Conservation (phyloP, 2,888 invertebrate genomes). For the Pogonocherus hispidulus region DNA sequence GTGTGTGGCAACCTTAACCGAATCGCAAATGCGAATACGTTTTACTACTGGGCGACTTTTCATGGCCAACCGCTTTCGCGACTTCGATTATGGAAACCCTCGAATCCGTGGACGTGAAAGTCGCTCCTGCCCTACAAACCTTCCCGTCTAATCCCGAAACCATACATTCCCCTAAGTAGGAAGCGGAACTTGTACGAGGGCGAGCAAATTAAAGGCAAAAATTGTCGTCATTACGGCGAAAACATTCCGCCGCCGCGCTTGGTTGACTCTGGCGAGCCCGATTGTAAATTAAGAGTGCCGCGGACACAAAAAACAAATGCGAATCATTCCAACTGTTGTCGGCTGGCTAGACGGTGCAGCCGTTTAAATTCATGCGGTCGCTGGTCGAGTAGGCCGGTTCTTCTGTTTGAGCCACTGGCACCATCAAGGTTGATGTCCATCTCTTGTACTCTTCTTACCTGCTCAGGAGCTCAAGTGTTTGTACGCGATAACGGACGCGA, state of each 20-base stretch:
- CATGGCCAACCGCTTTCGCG: slow-evolving; percentile 28
- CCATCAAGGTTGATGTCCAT: slow-evolving; percentile 44
- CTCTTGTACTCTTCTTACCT: slow-evolving; percentile 38
- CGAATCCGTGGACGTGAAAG: background rate
- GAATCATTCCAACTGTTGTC: slow-evolving; percentile 27
- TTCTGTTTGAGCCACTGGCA: slow-evolving; percentile 16
- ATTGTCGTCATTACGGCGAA: slow-evolving; percentile 12
- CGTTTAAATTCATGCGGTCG: slow-evolving; percentile 27
- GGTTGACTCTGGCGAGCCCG: slow-evolving; percentile 12
- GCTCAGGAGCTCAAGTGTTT: slow-evolving; percentile 32
- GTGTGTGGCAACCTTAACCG: background rate
- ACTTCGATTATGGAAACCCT: slow-evolving; percentile 7
- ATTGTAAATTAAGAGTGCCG: slow-evolving; percentile 25
- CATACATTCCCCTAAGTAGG: slow-evolving; percentile 10
- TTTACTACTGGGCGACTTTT: slow-evolving; percentile 6
- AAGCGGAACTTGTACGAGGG: slow-evolving; percentile 17
- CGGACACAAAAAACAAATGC: slow-evolving; percentile 29
- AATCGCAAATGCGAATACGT: background rate
- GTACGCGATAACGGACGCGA: background rate
- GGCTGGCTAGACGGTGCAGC: slow-evolving; percentile 26
- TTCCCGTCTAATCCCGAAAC: slow-evolving; percentile 2
- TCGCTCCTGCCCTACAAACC: background rate
- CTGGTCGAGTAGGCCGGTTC: slow-evolving; percentile 20
- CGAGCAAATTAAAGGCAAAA: background rate
- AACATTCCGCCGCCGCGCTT: slow-evolving; percentile 9